Evolutionary conservation across 2,113 vertebrate species (phyloP).

Genomic region (Butastur rufipennis): DNA sequence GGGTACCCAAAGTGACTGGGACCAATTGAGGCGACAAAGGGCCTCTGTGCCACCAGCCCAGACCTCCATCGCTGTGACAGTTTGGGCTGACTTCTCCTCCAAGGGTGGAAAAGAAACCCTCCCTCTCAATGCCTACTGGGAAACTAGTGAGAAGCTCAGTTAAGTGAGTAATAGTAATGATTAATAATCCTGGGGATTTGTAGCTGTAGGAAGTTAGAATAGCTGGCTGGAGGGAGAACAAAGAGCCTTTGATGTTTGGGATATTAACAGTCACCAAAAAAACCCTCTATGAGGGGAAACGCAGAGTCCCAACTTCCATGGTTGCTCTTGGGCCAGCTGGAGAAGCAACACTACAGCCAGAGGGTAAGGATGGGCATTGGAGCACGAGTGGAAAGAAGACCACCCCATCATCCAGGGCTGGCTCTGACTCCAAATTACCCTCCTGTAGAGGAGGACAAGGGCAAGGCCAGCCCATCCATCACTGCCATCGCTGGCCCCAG

Average conservation of each 20-base stretch:
- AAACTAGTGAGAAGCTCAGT: not conserved
- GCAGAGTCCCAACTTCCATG: not conserved
- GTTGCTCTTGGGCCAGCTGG: not conserved
- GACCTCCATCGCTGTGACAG: not conserved
- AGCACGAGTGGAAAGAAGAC: not conserved
- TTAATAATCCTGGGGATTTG: not conserved
- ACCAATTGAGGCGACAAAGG: not conserved
- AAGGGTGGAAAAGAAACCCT: not conserved
- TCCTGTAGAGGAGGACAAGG: not conserved
- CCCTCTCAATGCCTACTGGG: not conserved
- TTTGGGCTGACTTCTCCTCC: not conserved
- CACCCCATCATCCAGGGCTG: not conserved
- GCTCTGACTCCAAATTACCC: not conserved
- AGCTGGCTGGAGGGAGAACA: not conserved
- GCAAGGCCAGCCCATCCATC: not conserved
- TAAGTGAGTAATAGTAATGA: not conserved
- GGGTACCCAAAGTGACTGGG: not conserved
- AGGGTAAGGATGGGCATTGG: not conserved
- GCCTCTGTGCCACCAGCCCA: not conserved
- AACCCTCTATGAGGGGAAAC: fast-evolving
- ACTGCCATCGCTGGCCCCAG: fast-evolving
- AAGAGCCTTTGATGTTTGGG: not conserved
- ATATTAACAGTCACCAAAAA: not conserved
- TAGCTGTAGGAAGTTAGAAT: not conserved
- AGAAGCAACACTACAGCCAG: not conserved